Base-by-base conservation (phyloP, 1,140 invertebrate species). In the Onthophagus taurus region DNA sequence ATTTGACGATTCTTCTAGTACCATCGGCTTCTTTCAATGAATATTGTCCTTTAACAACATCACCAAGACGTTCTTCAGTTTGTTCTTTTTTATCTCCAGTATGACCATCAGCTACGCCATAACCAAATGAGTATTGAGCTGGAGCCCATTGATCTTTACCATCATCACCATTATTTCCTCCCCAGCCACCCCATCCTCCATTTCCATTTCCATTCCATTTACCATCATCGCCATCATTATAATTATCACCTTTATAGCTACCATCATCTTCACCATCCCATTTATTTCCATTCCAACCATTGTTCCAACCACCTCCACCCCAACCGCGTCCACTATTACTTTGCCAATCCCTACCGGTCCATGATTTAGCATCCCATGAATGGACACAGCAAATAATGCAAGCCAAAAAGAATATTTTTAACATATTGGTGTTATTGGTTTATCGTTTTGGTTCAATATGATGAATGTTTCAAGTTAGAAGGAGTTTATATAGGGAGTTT, bases 41-140 rank as follows among this genome's bases (percentile, higher is more conserved):
- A 19, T 45, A 72, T 21, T 60, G 57, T 17, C 70, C 70, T 57
- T 65, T 66, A 1, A 71, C 66, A 23, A 65, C 64, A 49, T 70
- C 68, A 12, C 69, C 68, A 45, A 69, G 64, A 14, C 69, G 58
- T 24, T 55, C 57, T 47, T 72, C 69, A 59, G 65, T 64, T 45
- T 71, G 68, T 4, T 60, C 59, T 45, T 72, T 71, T 44, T 64
- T 55, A 45, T 71, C 68, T 24, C 70, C 52, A 66, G 62, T 53
- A 65, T 57, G 54, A 62, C 65, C 37, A 48, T 65, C 62, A 14
- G 52, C 49, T 12, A 65, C 57, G 19, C 60, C 60, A 49, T 66
- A 66, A 14, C 52, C 42, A 50, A 54, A 64, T n/a, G 54, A 48
- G 47, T 66, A 66, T 35, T 68, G 63, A 1, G 70, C 64, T 38